Base-by-base conservation (phyloP, 2,888 invertebrate species). In the Caprella mutica region DNA sequence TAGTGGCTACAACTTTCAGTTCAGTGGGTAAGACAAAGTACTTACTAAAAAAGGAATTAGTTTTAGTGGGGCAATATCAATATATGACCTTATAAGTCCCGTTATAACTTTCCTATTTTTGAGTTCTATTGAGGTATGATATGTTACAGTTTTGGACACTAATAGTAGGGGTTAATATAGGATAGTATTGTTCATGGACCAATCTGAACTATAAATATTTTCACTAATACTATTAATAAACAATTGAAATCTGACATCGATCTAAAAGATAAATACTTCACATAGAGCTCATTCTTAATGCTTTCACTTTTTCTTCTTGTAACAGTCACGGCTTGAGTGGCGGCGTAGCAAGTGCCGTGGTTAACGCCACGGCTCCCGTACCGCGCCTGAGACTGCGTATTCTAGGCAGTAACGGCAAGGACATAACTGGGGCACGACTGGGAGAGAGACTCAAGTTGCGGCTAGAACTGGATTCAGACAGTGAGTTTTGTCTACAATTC, bases 371-470 rank as follows among this genome's bases (percentile, higher is more conserved):
- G 1, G 71, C 73, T 8, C 71, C 72, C n/a, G 69, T 73, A 24
- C 80, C 80, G 5, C 70, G 70, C 24, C 76, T 80, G 0, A 76
- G 51, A 3, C 77, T 83, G 72, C 74, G 77, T 67, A 78, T 83
- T 44, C 71, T 82, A 2, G 80, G 82, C 70, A 72, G 76, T 6
- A 72, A 75, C 24, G 76, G 77, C n/a, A 73, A 74, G 40, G 80
- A 81, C 69, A 77, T 81, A 0, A 76, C 76, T n/a, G 81, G 82
- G 58, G 81, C 82, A 1, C 77, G 79, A 66, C 76, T 84, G 51
- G 84, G 84, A 0, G 81, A 84, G 69, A 80, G 80, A 65, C 71
- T 84, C 42, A 77, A 80, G 61, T 73, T 84, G 1, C 75, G 79
- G 66, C 81, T 84, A 48, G 77, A 80, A 64, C 75, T 81, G 14